Evolutionary conservation across 2,113 vertebrate species (phyloP).

Genomic region (Dasyornis broadbenti): DNA sequence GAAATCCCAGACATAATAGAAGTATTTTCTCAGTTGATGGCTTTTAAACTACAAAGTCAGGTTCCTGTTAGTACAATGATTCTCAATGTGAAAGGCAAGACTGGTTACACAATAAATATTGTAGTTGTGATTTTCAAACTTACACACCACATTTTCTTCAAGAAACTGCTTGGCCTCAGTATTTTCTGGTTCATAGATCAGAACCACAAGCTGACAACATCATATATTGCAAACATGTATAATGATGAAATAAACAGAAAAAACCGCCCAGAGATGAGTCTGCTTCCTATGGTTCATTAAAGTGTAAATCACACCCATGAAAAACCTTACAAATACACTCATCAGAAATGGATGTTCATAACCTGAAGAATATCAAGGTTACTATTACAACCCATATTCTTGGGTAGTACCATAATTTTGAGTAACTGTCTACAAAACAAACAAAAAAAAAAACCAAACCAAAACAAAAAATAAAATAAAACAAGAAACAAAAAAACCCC

Average conservation of each 20-base stretch:
- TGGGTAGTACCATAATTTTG: neutral
- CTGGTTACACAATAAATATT: neutral
- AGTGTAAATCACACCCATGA: neutral
- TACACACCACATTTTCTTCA: conserved; percentile 76
- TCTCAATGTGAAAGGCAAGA: neutral
- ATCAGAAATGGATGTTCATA: neutral
- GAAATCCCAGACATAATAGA: neutral
- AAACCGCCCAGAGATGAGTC: neutral
- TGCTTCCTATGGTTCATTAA: neutral
- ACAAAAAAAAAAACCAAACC: too few relatives aligned
- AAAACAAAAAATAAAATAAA: too few relatives aligned
- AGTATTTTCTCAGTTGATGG: neutral
- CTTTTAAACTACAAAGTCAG: neutral
- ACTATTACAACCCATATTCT: neutral
- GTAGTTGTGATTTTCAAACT: conserved; percentile 1
- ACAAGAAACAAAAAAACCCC: too few relatives aligned
- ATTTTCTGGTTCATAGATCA: conserved; percentile 82
- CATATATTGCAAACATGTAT: neutral
- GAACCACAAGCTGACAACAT: conserved; percentile 69
- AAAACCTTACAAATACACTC: neutral
- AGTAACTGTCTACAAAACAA: neutral
- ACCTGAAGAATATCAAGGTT: neutral
- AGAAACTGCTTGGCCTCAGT: conserved; percentile 78
- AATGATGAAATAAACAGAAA: neutral
- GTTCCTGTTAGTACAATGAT: neutral